Base-by-base conservation (phyloP, 2,113 vertebrate genomes). In the Dolichallabes microphthalmus region DNA sequence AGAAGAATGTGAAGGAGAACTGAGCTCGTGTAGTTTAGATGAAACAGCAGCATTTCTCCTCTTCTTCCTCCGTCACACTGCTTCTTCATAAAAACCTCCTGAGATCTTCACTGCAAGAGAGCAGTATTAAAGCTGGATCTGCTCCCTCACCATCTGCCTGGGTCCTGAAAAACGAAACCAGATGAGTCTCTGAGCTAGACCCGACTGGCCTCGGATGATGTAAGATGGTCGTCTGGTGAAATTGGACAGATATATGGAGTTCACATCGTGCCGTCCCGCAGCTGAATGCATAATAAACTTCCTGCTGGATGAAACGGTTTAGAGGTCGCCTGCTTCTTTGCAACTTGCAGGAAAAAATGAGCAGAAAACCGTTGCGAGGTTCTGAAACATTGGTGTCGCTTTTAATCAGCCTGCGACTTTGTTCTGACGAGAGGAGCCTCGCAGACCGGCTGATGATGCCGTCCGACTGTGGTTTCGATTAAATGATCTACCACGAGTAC, bases 401-500 rank as follows among this genome's bases (percentile, higher is more conserved):
- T 83, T 83, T 53, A 84, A 60, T 82, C 66, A 32, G 84, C 80
- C 75, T 68, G 22, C 11, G 32, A 83, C 73, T 85, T 61, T 53
- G 82, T 88, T 84, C 27, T 66, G 55, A 78, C 55, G 45, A 68
- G 57, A 57, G 2, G 35, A 63, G 50, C 64, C 35, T 58, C 82
- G 76, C 25, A 14, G 45, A 22, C 27, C 25, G 80, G 50, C 64
- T 75, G 78, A 66, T 85, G 87, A 73, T 80, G 86, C 55, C 10
- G 55, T 60, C 84, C 20, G 68, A 82, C 45, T 82, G 87, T 87
- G 88, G 66, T 91, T 90, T 88, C 71, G 63, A 82, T 85, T 93
- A 89, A 93, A 92, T 83, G 90, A 90, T 92, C 89, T 88, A 90
- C 88, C 88, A 64, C 88, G 60, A 86, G 88, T 88, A 71, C 83